Evolutionary conservation across 2,113 vertebrate species (phyloP), one percentile per base, ranked within the genome.

Genomic region (Ascaphus truei): DNA sequence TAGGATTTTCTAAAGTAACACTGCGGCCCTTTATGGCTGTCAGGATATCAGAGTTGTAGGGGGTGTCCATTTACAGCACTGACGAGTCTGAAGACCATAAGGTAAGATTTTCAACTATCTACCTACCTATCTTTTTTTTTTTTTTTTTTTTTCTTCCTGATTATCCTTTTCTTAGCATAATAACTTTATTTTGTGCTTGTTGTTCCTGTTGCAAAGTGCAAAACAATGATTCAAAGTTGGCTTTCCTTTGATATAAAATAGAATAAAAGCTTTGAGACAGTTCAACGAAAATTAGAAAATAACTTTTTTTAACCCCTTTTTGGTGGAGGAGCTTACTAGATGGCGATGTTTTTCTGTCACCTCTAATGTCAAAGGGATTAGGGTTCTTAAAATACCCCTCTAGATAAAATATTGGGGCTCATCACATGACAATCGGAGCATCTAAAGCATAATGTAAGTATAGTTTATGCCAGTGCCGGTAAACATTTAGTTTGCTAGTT

Each of bases 11-110:
- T 85, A 83, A 78, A 91, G 80, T 93, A 96, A 94, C 84, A 89
- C 89, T 85, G 80, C 83, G 80, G 85, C 89, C 83, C 25, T 82
- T 79, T 86, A 80, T 86, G 90, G 92, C 90, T 93, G 83, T 90
- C 89, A 94, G 93, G 88, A 87, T 89, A 77, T 92, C 89, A 92
- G 85, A 85, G 83, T 92, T 92, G 91, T 91, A 93, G 91, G 95
- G 97, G 97, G 92, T 89, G 95, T 94, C 95, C 95, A 91, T 98
- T 93, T 96, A 96, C 95, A 99, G 97, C 94, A 96, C 95, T 85
- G 92, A 92, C 88, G 81, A 91, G 90, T 92, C 95, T 98, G 96
- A 99, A 99, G 96, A 89, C 75, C 74, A 76, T 29, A 81, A 98
- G 97, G 97, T 99, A 95, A 92, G 94, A 94, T 78, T 72, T 81